Evolutionary conservation across 2,113 vertebrate species (phyloP).

Genomic region (Phalacrocorax pelagicus): DNA sequence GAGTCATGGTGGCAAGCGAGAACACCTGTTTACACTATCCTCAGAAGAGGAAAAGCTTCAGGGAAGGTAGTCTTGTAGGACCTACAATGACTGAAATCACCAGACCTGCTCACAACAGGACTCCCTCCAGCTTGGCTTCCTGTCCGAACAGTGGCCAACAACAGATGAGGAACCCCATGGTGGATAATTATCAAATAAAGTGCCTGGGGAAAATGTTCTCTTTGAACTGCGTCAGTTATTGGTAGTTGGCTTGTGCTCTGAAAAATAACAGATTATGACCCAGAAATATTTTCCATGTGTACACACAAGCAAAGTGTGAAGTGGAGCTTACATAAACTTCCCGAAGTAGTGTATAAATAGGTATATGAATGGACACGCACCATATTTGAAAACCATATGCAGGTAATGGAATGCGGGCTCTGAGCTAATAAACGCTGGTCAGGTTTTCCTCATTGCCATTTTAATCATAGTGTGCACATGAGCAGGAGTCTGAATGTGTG

Average conservation of each 20-base stretch:
- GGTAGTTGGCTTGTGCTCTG: background rate
- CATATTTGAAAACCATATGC: rapidly evolving
- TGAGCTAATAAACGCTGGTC: background rate
- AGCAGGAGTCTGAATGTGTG: background rate
- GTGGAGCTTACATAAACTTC: background rate
- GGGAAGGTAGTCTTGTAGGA: background rate
- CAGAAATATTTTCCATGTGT: constrained; percentile 3
- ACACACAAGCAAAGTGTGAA: background rate
- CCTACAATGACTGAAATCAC: background rate
- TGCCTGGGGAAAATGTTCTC: constrained; percentile 37
- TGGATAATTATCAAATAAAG: constrained; percentile 18
- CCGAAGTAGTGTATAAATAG: background rate
- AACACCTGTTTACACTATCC: background rate
- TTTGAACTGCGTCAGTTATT: background rate
- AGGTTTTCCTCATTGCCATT: background rate
- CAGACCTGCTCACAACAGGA: background rate
- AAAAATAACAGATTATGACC: background rate
- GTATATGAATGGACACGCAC: background rate
- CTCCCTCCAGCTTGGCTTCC: background rate
- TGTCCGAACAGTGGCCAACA: background rate
- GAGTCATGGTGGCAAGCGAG: background rate
- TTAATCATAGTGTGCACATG: background rate
- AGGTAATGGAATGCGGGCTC: rapidly evolving
- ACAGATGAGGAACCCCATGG: background rate
- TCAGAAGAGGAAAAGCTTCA: background rate